Evolutionary conservation across 2,797 vertebrate species (phyloP), one percentile per base, ranked within the genome.

Genomic region (Sarcophilus harrisii): DNA sequence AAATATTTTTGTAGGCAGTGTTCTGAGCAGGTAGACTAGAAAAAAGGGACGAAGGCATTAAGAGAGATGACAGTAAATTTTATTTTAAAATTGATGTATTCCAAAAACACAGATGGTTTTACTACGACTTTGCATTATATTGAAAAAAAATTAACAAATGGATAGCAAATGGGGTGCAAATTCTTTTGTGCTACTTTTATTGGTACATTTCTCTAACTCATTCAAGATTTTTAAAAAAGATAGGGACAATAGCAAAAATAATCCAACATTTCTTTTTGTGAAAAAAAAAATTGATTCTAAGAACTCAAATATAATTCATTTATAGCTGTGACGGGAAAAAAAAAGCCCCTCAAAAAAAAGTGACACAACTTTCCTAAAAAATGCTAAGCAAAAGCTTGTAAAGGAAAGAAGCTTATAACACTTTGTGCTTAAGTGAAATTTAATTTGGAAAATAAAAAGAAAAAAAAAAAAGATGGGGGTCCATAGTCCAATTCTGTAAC

Each of bases 1-100:
- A 99, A 99, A 73, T 99, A 99, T 97, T 99, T 99, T 98, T 99
- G 99, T 92, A 99, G 98, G 96, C 99, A 99, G 93, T 99, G 99
- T 96, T 99, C 99, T 0, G 99, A 99, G 98, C 99, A 99, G 93
- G 99, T 99, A 45, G 99, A 99, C 99, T 99, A 97, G 96, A 96
- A 97, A 96, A 91, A 95, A 94, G 38, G 92, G 93, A 30, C 96
- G 38, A 96, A 81, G 58, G 94, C 73, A 87, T 92, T 96, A 96
- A 97, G 91, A 97, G 73, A 73, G 52, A 97, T 96, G 10, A 95
- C 2, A 95, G 73, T 54, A 97, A 96, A 91, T 94, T 94, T 49
- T 91, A 30, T 90, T 87, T 95, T 93, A 96, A 66, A 94, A 91
- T 59, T 11, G 49, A 94, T 57, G 1, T 93, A 96, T 94, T 97